Evolutionary conservation across 92 coral and sea anemone genomes (phyloP).

Genomic region (Parazoanthus swiftii): DNA sequence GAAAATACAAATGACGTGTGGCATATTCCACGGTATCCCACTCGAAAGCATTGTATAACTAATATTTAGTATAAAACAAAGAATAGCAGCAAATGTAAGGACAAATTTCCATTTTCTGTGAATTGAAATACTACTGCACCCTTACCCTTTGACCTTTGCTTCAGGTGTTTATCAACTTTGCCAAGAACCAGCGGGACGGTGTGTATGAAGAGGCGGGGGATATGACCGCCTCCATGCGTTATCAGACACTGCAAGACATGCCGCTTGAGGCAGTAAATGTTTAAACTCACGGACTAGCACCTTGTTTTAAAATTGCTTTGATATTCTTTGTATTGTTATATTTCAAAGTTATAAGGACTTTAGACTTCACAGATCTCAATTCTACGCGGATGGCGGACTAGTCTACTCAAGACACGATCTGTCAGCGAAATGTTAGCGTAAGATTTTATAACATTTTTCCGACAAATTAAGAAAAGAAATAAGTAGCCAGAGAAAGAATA

Average conservation of each 20-base stretch:
- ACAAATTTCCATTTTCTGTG: too few species aligned
- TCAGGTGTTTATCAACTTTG: slow-evolving; percentile 40
- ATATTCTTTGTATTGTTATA: neutral
- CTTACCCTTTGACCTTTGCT: neutral
- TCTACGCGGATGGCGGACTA: neutral
- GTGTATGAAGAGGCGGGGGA: slow-evolving; percentile 30
- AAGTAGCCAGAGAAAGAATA: neutral
- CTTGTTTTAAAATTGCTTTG: neutral
- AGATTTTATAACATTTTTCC: too few species aligned
- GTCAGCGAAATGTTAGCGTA: neutral
- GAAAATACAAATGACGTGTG: too few species aligned
- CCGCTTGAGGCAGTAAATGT: slow-evolving; percentile 25
- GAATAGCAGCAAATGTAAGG: too few species aligned
- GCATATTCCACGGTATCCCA: too few species aligned
- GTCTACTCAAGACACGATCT: neutral
- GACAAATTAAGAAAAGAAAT: too few species aligned
- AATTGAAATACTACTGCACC: too few species aligned
- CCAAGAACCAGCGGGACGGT: slow-evolving; percentile 43
- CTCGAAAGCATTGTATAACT: too few species aligned
- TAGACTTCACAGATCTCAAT: neutral
- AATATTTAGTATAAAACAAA: too few species aligned
- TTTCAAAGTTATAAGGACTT: neutral
- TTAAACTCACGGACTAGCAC: neutral
- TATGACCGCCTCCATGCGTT: slow-evolving; percentile 4
- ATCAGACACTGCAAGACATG: slow-evolving; percentile 27